Conservation (phyloP, 2,888 invertebrate genomes). For the Globia sparganii region DNA sequence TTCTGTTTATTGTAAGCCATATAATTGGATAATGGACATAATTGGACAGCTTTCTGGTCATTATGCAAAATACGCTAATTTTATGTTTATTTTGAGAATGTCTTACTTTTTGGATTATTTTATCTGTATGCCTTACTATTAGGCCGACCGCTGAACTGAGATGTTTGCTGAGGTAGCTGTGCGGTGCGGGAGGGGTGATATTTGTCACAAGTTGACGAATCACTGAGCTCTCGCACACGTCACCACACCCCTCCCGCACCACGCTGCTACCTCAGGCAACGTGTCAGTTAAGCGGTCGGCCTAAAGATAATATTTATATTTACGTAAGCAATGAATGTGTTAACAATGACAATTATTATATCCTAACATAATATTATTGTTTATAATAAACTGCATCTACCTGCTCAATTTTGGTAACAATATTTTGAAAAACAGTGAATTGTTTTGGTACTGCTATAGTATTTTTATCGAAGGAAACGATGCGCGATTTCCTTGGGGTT, state of each 20-base stretch:
- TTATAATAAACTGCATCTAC: not conserved
- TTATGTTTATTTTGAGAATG: not conserved
- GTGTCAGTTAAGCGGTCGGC: no score
- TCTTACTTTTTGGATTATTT: no score
- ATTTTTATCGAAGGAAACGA: not conserved
- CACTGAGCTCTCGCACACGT: no score
- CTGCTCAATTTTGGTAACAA: not conserved
- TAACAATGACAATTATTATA: not conserved
- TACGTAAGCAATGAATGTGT: not conserved
- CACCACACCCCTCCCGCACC: no score
- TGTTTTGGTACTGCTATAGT: not conserved
- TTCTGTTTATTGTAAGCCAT: not conserved
- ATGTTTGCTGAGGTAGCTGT: no score
- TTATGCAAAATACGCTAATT: not conserved
- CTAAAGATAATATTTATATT: not conserved
- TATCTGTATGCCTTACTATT: no score
- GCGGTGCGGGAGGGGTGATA: no score
- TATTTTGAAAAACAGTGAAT: slow-evolving; percentile 21
- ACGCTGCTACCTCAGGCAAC: no score
- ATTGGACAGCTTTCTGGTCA: not conserved
- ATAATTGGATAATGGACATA: slow-evolving; percentile 11
- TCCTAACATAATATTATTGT: slow-evolving; percentile 8
- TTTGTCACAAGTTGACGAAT: no score
- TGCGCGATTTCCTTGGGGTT: no score
- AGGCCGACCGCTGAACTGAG: no score